A percentile compares a stretch with the other conserved stretches of the same genome.
Conservation (phyloP, 2,113 vertebrate species). For the Progne subis region DNA sequence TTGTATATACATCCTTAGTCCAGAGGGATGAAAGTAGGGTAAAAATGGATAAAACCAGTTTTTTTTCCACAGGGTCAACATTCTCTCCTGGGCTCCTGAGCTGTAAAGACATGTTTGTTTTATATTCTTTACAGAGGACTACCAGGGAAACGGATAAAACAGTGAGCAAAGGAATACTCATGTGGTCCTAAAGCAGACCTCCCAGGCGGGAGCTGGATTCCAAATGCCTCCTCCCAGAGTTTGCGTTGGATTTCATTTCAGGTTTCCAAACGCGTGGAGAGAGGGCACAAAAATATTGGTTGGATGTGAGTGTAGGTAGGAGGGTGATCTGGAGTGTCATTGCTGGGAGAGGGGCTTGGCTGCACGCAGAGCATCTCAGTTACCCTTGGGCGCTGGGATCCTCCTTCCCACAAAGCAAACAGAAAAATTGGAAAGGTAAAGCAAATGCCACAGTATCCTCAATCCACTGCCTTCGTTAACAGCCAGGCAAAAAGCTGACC, state of each 20-base stretch:
- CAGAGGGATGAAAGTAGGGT: neutral
- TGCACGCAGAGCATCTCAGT: neutral
- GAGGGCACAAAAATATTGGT: constrained; percentile 40
- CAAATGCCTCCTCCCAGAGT: constrained; percentile 43
- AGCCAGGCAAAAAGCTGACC: neutral
- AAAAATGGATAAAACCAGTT: neutral
- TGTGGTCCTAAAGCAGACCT: constrained; percentile 46
- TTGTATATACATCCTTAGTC: neutral
- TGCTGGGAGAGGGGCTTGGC: neutral
- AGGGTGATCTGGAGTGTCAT: neutral
- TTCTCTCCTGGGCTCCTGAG: constrained; percentile 3
- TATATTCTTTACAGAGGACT: constrained; percentile 35
- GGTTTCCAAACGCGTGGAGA: constrained; percentile 41
- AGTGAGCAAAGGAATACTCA: constrained; percentile 31
- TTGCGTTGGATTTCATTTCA: constrained; percentile 43
- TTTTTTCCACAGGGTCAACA: neutral
- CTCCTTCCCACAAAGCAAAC: neutral
- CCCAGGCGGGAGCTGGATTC: constrained; percentile 42
- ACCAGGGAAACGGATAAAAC: constrained; percentile 54
- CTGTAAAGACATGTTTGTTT: constrained; percentile 45
- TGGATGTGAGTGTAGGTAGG: neutral
- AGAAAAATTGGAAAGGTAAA: neutral
- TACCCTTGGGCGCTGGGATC: neutral
- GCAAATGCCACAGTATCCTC: neutral
- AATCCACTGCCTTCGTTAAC: neutral